Evolutionary conservation across 2,888 invertebrate species (phyloP), one percentile per base, ranked within the genome.

Genomic region (Autographa gamma): DNA sequence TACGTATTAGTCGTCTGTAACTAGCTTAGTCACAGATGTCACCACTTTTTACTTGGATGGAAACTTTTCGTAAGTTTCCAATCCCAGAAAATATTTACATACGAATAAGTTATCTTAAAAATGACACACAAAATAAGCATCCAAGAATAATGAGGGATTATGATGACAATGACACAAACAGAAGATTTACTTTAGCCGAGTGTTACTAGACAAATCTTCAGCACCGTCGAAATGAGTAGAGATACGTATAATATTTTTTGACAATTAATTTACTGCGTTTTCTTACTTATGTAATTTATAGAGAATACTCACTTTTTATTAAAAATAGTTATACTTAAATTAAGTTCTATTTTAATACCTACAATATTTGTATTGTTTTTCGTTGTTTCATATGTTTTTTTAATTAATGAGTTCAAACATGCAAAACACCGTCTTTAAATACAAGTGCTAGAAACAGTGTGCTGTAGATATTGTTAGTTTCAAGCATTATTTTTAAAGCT

Each of bases 111-210:
- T 41, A 67, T 48, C 25, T 63, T 73, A 76, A 76, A 70, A 75
- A 73, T 78, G 73, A 78, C 83, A 80, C 82, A 83, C 83, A 83
- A 83, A 78, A 74, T 71, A 71, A 76, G 80, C 82, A 69, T 64
- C 76, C 31, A 75, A 80, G 68, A 73, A 76, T 82, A 32, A 84
- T 76, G 76, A 76, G 72, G 71, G 74, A 75, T 38, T 60, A 75
- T 78, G 68, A 78, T 78, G 72, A 79, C 69, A 41, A 80, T 73
- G 74, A 66, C 62, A 81, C 56, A 69, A 65, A 77, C 52, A 71
- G 54, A 56, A 56, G 54, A 25, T 56, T 56, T 56, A 56, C 19
- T 56, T 19, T 56, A 56, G 54, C 25, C 54, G 54, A 56, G 54
- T 56, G 25, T 56, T 25, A 56, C 14, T 25, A 56, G 54, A 56